Evolutionary conservation across 2,888 invertebrate species (phyloP), one percentile per base, ranked within the genome.

Genomic region (Malthinus flaveolus): DNA sequence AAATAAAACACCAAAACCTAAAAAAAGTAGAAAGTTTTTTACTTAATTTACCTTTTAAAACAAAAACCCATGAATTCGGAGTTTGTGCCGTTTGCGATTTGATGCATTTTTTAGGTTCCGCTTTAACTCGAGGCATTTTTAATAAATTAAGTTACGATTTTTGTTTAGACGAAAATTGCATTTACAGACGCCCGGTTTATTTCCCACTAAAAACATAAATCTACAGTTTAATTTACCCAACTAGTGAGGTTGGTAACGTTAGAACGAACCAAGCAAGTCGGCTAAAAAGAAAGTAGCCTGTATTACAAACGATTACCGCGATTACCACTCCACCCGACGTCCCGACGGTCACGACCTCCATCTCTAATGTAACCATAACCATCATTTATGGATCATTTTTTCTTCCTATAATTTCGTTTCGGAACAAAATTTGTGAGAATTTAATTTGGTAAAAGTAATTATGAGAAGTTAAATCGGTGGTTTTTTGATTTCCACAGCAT

Each of bases 51-150:
- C 88, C 87, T 84, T 86, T 86, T 62, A 85, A 77, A 55, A 88
- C 77, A 70, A 88, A 82, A 68, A 87, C 80, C 88, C 88, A 88
- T 8, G 87, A 87, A 74, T 85, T 88, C 68, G 85, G 83, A 39
- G 85, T 81, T 55, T 85, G 82, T 73, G 84, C 84, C 44, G 81
- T 77, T 62, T 79, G 78, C 32, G 80, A 74, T 77, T 81, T 82
- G 65, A 79, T 79, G 71, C 76, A 81, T 68, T 80, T 82, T 73
- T 79, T 81, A 61, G 78, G 83, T 50, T 81, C 84, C 73, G 78
- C 81, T 80, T 81, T 85, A 69, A 75, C 83, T 74, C 83, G 85
- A 52, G 82, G 80, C 85, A 85, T 85, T 58, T 58, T 58, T 12
- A 44, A 12, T 11, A 39, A 12, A 12, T 39, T 12, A 39, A 39